Evolutionary conservation across 1,140 invertebrate species (phyloP).

Genomic region (Neelides sp.): DNA sequence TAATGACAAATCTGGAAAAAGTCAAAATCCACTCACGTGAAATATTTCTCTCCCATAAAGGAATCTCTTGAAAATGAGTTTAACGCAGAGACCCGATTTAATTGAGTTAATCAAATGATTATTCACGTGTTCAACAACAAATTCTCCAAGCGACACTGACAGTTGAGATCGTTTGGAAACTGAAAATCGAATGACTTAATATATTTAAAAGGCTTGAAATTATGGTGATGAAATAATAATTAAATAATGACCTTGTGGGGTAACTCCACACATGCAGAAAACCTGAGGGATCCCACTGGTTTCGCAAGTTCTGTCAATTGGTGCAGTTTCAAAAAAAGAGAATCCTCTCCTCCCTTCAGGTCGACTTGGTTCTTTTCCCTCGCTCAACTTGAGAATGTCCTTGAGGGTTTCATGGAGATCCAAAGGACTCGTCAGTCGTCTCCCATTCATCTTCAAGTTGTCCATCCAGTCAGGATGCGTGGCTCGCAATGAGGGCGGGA

Average conservation of each 20-base stretch:
- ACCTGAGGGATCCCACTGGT: conserved; percentile 16
- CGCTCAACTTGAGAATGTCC: conserved; percentile 11
- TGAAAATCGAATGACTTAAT: too few species aligned
- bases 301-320: conserved; percentile 25
- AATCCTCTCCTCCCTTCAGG: neutral
- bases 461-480: conserved; percentile 13
- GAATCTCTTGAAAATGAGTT: conserved; percentile 20
- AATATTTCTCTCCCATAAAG: conserved; percentile 22
- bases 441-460: conserved; percentile 16
- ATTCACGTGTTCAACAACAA: conserved; percentile 19
- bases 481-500: conserved; percentile 14
- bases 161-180: conserved; percentile 10
- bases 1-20: too few species aligned
- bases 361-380: neutral
- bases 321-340: conserved; percentile 25
- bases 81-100: conserved; percentile 4
- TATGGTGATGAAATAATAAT: too few species aligned
- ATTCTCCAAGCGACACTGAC: conserved; percentile 11
- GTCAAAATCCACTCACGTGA: too few species aligned
- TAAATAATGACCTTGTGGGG: too few species aligned
- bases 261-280: conserved; percentile 29
- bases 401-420: conserved; percentile 28
- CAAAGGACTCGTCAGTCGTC: conserved; percentile 25
- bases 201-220: too few species aligned
- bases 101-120: conserved; percentile 2